Evolutionary conservation across 2,888 invertebrate genomes (phyloP), one percentile per base, ranked within the genome.

Genomic region (Autographa gamma): DNA sequence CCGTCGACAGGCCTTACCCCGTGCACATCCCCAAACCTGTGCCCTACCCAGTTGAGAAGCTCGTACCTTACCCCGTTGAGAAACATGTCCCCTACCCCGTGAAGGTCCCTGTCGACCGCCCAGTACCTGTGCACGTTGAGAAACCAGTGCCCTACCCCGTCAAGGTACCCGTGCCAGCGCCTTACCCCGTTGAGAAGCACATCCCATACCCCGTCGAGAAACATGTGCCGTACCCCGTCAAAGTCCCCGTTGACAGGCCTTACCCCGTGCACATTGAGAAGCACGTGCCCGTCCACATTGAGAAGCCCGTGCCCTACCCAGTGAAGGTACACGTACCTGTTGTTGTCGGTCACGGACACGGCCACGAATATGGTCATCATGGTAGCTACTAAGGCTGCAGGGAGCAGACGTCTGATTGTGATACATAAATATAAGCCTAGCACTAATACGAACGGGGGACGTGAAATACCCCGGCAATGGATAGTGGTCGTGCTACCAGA

Each of bases 201-300:
- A 95, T 97, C 76, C 97, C 97, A 3, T 96, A 97, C 88, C 97
- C 97, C 14, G 96, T 97, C 0, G 97, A 97, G 88, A 97, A 96
- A 88, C 96, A 94, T 72, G 96, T 97, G 48, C 97, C 96, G 32
- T 96, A 96, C 85, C 97, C 97, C 73, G 97, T 97, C 8, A 97
- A 97, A 83, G 96, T 97, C 74, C 96, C 96, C 73, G 96, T 97
- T 66, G 95, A 93, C 93, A 97, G 94, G 93, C 97, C 94, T 80
- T 97, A 96, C 93, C 97, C 95, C 83, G 96, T 96, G 76, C 96
- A 96, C 74, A 96, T 97, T n/a, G 97, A 97, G 89, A 97, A 96
- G 80, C 97, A 96, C 86, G 96, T 97, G 25, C 97, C 97, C 64
- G 96, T 96, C 69, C 97, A 96, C 66, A 94, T 97, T 43, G 96